These are phyloP conservation scores for Tinea pellionella DNA, from an alignment of 2,888 invertebrate species.

Conservation along the genomic window DNA sequence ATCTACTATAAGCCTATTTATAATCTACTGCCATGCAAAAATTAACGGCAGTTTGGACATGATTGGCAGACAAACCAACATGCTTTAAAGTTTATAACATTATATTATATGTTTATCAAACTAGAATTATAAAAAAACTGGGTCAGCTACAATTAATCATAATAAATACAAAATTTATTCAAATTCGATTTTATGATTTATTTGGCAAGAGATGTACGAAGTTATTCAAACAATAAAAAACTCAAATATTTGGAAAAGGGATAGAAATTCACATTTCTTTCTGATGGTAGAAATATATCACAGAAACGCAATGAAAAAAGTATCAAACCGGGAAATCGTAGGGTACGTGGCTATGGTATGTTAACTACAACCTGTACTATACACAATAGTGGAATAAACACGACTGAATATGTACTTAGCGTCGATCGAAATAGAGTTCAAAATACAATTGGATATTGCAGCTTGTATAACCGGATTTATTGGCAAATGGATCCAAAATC, in stretches of 20 bases:
- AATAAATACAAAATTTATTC: too few species aligned
- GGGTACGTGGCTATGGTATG: background rate
- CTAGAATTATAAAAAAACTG: too few species aligned
- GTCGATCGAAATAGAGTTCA: background rate
- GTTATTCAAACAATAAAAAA: background rate
- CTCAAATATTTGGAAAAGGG: conserved; percentile 1
- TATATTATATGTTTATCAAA: too few species aligned
- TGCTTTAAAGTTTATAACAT: too few species aligned
- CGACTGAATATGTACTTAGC: background rate
- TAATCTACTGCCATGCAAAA: too few species aligned
- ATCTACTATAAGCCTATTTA: too few species aligned
- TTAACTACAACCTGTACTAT: background rate
- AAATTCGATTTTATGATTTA: background rate
- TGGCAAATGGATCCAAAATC: conserved; percentile 28
- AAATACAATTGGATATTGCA: background rate
- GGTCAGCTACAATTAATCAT: too few species aligned
- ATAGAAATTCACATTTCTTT: conserved; percentile 13
- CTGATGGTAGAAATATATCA: conserved; percentile 40
- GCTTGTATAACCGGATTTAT: background rate
- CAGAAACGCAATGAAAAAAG: conserved; percentile 39
- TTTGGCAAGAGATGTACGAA: background rate
- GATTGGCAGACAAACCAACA: too few species aligned
- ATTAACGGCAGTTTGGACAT: too few species aligned
- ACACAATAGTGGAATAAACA: background rate
- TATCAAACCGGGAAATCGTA: conserved; percentile 18